Percentiles rank a stretch among this genome's conserved stretches.
Conservation (phyloP, 2,797 vertebrate species). For the Spizella passerina region DNA sequence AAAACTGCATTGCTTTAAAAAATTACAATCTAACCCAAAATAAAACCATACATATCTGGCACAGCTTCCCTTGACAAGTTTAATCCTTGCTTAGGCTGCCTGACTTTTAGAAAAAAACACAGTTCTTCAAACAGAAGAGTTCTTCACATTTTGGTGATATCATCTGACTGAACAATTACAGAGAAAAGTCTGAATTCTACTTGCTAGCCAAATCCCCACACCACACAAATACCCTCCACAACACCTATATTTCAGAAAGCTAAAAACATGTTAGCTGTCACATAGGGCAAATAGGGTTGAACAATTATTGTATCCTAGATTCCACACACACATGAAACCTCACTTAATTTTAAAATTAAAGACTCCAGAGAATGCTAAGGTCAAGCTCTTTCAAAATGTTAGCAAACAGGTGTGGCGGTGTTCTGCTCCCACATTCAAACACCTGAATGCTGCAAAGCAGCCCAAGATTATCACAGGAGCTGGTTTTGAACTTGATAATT, state of each 20-base stretch:
- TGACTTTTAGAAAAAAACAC: background rate
- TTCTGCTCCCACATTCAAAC: background rate
- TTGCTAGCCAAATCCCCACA: background rate
- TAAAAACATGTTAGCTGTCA: background rate
- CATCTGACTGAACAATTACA: background rate
- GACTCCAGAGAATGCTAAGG: background rate
- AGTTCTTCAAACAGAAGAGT: background rate
- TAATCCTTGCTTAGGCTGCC: background rate
- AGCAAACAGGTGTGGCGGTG: background rate
- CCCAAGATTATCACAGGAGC: background rate
- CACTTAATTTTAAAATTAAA: background rate
- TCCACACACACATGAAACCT: background rate
- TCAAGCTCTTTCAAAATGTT: background rate
- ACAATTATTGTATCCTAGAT: background rate
- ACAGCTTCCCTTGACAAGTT: background rate
- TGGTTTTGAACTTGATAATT: background rate
- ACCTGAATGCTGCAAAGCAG: background rate
- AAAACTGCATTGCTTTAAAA: background rate
- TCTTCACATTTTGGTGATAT: background rate
- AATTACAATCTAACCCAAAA: background rate
- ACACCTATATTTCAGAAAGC: background rate
- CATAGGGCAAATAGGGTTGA: accelerated
- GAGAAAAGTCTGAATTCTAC: background rate
- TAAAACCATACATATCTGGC: background rate
- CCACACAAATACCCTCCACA: background rate